Base-by-base conservation (phyloP, 2,113 vertebrate genomes). In the Myanophis thanlyinensis region DNA sequence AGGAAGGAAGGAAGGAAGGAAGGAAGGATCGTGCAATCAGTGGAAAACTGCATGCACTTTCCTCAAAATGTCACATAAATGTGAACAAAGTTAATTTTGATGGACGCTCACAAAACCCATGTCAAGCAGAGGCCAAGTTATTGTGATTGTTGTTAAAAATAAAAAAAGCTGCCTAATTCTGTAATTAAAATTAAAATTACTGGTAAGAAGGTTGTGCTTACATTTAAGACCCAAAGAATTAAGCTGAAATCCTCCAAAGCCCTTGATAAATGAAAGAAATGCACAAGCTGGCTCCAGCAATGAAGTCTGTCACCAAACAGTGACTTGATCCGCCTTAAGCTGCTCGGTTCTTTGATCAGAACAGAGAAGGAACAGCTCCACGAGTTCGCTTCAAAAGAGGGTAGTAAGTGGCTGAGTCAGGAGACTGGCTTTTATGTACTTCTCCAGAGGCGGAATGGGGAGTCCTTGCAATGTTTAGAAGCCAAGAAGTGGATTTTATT, bases 281-380 rank as follows among this genome's bases (percentile, higher is more conserved):
- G 1, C 86, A 92, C 0, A 0, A 94, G 95, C 95, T 97, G 95
- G 96, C 95, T 95, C 91, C 47, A 94, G 95, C 95, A 94, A 94
- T 91, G 93, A 97, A 96, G 96, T 95, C 95, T 97, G 96, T 96
- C 97, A 97, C 96, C 95, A 86, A 95, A 90, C 89, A 89, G 91
- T 90, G 89, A 91, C 91, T 97, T 97, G 95, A 97, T 97, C 96
- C 96, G 95, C 95, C 95, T 96, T 97, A 97, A 96, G 95, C 92
- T 95, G 94, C 89, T 96, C 94, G 48, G 93, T 96, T 94, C 96
- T 97, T 97, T 97, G 97, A 97, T 97, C 97, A 97, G 94, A 92
- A 95, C 91, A 91, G 92, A 87, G 90, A 80, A 91, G 49, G 84
- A 94, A 93, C 62, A 91, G 84, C 91, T 97, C 84, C 87, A 52